These are phyloP conservation scores for Laticauda laticaudata DNA, from an alignment of 2,113 vertebrate species.

Conservation along the genomic window DNA sequence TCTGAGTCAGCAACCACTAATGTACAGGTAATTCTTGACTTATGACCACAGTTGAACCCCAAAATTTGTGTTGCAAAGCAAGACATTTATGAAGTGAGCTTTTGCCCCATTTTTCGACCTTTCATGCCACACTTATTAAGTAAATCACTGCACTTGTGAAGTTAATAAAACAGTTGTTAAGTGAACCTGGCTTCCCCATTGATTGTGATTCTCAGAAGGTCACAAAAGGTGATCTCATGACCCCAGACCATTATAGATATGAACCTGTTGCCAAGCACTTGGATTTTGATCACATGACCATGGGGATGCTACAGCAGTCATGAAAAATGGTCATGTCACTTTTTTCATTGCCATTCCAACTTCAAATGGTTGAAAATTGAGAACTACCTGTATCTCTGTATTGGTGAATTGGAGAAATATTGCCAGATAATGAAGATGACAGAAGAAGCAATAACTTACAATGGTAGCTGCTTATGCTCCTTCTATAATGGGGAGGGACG, in stretches of 20 bases:
- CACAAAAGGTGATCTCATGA: not conserved
- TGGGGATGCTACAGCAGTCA: not conserved
- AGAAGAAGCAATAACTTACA: not conserved
- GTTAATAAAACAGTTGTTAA: not conserved
- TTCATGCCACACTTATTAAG: not conserved
- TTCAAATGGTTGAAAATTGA: not conserved
- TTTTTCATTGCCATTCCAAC: not conserved
- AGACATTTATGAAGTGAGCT: not conserved
- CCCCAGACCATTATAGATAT: not conserved
- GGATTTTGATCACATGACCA: not conserved
- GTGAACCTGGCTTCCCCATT: not conserved
- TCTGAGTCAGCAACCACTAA: not conserved
- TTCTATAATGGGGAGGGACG: not conserved
- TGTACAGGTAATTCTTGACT: not conserved
- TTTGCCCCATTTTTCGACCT: not conserved
- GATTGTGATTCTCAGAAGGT: not conserved
- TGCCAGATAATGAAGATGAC: not conserved
- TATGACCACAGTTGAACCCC: not conserved
- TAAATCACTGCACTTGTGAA: not conserved
- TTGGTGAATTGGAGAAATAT: not conserved
- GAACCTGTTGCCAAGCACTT: not conserved
- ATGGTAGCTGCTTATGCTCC: not conserved
- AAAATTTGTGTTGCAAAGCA: not conserved
- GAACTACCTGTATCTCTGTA: not conserved
- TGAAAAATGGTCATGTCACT: not conserved